A percentile compares a stretch with the other conserved stretches of the same genome.
Evolutionary conservation across 2,888 invertebrate species (phyloP).

Genomic region (Drosophila lutescens): DNA sequence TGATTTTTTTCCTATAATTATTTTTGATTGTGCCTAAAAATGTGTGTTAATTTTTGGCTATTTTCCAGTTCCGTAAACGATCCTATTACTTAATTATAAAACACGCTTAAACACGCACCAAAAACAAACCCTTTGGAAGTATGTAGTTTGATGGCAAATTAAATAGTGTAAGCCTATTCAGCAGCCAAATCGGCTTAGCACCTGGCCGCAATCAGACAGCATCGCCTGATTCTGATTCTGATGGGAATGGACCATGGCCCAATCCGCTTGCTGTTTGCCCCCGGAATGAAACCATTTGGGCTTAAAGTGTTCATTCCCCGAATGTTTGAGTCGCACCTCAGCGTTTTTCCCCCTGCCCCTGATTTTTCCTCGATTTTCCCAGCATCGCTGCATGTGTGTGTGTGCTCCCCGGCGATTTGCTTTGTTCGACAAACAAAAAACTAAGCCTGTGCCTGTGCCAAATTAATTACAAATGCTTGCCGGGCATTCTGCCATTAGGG

Average conservation of each 20-base stretch:
- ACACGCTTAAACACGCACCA: neutral
- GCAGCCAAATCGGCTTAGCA: slow-evolving; percentile 35
- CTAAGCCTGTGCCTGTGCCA: slow-evolving; percentile 7
- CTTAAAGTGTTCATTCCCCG: slow-evolving; percentile 51
- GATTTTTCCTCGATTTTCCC: slow-evolving; percentile 3
- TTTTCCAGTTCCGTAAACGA: no score
- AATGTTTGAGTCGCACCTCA: slow-evolving; percentile 29
- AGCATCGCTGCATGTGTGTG: slow-evolving; percentile 10
- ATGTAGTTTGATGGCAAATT: slow-evolving; percentile 11
- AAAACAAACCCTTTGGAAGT: neutral
- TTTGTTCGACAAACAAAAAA: slow-evolving; percentile 32
- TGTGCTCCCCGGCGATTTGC: slow-evolving; percentile 24
- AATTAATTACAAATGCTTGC: slow-evolving; percentile 32
- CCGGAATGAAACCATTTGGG: slow-evolving; percentile 30
- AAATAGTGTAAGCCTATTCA: slow-evolving; percentile 30
- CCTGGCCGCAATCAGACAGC: slow-evolving; percentile 26
- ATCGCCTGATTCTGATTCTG: neutral
- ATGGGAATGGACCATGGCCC: slow-evolving; percentile 16
- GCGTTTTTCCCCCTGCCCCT: neutral
- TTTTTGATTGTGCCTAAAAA: neutral
- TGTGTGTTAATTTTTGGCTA: accelerated
- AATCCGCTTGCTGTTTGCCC: slow-evolving; percentile 23
- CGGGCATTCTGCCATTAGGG: slow-evolving; percentile 5
- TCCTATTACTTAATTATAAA: slow-evolving; percentile 1
- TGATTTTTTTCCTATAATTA: neutral